These are phyloP conservation scores for Neostethus bicornis DNA, from an alignment of 2,797 vertebrate genomes.

Conservation along the genomic window DNA sequence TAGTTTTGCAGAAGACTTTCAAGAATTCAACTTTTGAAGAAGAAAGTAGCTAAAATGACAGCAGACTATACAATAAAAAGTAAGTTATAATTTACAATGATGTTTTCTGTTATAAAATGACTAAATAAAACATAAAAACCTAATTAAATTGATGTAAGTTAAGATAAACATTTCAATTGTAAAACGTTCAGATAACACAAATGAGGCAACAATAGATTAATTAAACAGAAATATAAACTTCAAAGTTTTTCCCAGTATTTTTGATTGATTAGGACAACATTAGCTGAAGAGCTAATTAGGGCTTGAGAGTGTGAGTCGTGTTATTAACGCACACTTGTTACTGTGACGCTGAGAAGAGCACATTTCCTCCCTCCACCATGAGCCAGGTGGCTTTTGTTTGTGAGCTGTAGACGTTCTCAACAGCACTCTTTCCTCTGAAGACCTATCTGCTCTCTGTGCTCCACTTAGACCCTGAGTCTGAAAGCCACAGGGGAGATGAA, in stretches of 20 bases:
- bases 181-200: constrained; percentile 1
- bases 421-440: constrained; percentile 69
- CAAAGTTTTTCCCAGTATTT: constrained; percentile 41
- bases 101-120: background rate
- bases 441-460: constrained; percentile 69
- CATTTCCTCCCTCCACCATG: constrained; percentile 53
- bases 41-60: too few species aligned
- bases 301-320: constrained; percentile 50
- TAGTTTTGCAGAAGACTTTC: too few species aligned
- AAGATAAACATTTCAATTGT: constrained; percentile 2
- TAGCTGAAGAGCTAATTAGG: constrained; percentile 62
- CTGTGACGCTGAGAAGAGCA: constrained; percentile 30
- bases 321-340: constrained; percentile 56
- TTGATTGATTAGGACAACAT: constrained; percentile 64
- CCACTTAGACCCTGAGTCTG: constrained; percentile 74
- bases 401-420: constrained; percentile 54
- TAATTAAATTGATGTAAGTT: background rate
- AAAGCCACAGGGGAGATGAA: constrained; percentile 71
- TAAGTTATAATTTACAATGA: too few species aligned
- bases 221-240: constrained; percentile 53
- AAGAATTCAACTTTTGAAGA: too few species aligned
- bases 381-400: constrained; percentile 74
- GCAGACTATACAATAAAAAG: too few species aligned
- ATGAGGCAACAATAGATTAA: constrained; percentile 29
- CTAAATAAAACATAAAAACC: too few species aligned